Conservation (phyloP, 1,140 invertebrate genomes). For the Drosophila virilis region DNA sequence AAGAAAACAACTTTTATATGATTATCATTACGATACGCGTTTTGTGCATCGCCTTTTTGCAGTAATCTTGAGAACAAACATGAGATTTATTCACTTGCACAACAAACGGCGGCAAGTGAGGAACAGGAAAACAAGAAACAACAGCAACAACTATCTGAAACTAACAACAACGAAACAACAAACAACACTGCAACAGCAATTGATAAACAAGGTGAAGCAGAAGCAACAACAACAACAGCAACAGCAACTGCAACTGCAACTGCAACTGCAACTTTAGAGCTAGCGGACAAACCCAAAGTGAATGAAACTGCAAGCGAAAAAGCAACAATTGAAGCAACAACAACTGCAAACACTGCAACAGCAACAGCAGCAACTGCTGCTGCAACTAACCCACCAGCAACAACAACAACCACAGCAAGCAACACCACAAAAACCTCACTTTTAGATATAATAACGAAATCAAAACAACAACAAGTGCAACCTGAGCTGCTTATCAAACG, state of each 20-base stretch:
- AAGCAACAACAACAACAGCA: conserved; percentile 28
- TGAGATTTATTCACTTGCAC: conserved; percentile 92
- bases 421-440: conserved; percentile 21
- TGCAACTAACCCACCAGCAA: conserved; percentile 20
- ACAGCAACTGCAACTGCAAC: conserved; percentile 25
- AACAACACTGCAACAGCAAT: conserved; percentile 30
- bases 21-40: conserved; percentile 66
- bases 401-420: conserved; percentile 21
- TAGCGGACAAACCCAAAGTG: conserved; percentile 43
- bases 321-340: conserved; percentile 32
- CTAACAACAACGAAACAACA: conserved; percentile 35
- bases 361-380: conserved; percentile 18
- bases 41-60: conserved; percentile 85
- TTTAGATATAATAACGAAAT: neutral
- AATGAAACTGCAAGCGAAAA: conserved; percentile 48
- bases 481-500: conserved; percentile 62
- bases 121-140: conserved; percentile 56
- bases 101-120: conserved; percentile 85
- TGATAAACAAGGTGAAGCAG: conserved; percentile 26
- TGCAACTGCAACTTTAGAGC: conserved; percentile 35
- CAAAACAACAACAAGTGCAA: conserved; percentile 30
- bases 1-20: conserved; percentile 16
- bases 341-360: conserved; percentile 18
- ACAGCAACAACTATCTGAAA: conserved; percentile 48
- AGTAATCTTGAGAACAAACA: conserved; percentile 94